Evolutionary conservation across 2,113 vertebrate species (phyloP).

Genomic region (Odocoileus hemionus): DNA sequence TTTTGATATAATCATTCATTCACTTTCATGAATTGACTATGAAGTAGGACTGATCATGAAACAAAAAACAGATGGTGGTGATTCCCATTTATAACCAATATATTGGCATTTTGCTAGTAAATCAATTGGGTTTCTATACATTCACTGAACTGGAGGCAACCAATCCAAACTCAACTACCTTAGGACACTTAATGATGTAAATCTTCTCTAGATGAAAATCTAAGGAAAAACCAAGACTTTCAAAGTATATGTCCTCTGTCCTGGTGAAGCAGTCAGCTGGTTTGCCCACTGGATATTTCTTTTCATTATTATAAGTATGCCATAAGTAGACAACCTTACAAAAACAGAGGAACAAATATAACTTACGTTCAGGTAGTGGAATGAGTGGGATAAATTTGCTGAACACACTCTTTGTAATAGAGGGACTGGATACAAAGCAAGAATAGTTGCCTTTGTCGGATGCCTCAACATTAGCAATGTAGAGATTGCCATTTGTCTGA

Average conservation of each 20-base stretch:
- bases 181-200: not conserved
- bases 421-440: slow-evolving; percentile 94
- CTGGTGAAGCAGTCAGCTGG: not conserved
- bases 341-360: slow-evolving; percentile 43
- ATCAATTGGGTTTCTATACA: too few species aligned
- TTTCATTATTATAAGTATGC: not conserved
- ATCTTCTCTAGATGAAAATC: not conserved
- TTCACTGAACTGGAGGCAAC: not conserved
- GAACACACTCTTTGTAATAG: slow-evolving; percentile 98
- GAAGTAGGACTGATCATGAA: not conserved
- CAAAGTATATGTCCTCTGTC: not conserved
- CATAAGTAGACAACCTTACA: not conserved
- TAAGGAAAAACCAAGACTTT: not conserved
- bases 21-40: not conserved
- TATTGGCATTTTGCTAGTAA: not conserved
- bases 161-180: not conserved
- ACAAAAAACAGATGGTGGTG: not conserved
- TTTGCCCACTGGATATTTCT: not conserved
- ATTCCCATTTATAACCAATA: not conserved
- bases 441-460: slow-evolving; percentile 96
- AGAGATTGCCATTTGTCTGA: slow-evolving; percentile 95
- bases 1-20: not conserved
- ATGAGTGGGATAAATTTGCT: slow-evolving; percentile 97
- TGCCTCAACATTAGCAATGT: slow-evolving; percentile 94
- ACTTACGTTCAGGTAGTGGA: slow-evolving; percentile 91